Evolutionary conservation across 2,113 vertebrate genomes (phyloP).

Genomic region (Syngnathus scovelli): DNA sequence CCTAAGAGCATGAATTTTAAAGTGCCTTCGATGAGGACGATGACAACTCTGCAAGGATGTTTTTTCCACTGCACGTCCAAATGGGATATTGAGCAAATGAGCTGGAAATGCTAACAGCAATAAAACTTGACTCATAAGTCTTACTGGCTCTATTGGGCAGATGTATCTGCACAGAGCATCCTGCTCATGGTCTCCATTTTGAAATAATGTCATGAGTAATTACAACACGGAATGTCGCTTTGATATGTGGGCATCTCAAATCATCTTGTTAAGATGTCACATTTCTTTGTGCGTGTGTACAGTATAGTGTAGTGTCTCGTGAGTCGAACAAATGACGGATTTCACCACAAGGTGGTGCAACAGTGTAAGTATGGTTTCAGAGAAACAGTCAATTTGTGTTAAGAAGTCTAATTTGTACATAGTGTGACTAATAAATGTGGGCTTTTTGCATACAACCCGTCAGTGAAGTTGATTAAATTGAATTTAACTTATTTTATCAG

Average conservation of each 20-base stretch:
- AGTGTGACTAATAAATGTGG: conserved; percentile 30
- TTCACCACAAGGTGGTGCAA: conserved; percentile 16
- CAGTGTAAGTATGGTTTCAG: neutral
- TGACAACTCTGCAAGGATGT: conserved; percentile 23
- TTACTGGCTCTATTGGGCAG: conserved; percentile 26
- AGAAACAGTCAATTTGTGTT: conserved; percentile 7
- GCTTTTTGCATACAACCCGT: neutral
- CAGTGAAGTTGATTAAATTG: neutral
- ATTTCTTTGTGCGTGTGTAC: conserved; percentile 7
- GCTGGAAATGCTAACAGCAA: neutral
- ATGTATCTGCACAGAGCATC: conserved; percentile 4
- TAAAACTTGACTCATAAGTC: neutral
- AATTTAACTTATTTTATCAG: neutral
- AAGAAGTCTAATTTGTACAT: conserved; percentile 29
- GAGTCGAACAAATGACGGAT: neutral
- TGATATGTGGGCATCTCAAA: conserved; percentile 24
- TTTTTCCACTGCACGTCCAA: conserved; percentile 15
- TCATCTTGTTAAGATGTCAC: conserved; percentile 22
- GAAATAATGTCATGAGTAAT: conserved; percentile 25
- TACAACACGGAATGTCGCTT: conserved; percentile 22
- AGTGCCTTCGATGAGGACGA: conserved; percentile 60
- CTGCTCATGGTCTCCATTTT: conserved; percentile 14
- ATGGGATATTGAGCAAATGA: neutral
- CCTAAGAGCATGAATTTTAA: conserved; percentile 33
- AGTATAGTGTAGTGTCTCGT: neutral